These are phyloP conservation scores for Reticulitermes lucifugus DNA, from an alignment of 2,888 invertebrate species.

Conservation along the genomic window DNA sequence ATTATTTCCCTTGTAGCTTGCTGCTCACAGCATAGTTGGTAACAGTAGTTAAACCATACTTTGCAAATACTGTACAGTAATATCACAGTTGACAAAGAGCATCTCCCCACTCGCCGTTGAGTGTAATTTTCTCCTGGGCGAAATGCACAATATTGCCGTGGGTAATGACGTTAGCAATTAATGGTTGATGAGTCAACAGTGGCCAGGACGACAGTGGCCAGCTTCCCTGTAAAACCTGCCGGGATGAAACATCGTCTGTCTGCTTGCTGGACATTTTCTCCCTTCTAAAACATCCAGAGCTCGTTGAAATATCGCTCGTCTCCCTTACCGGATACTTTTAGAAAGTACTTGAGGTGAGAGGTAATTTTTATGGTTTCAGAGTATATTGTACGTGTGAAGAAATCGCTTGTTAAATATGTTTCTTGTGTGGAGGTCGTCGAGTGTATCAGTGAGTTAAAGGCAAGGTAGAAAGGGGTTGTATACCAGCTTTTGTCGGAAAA, in stretches of 20 bases:
- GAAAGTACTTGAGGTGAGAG: no score
- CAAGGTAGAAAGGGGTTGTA: no score
- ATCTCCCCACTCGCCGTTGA: neutral
- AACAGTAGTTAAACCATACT: neutral
- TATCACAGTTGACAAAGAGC: neutral
- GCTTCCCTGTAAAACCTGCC: neutral
- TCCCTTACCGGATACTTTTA: neutral
- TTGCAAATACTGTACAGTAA: neutral
- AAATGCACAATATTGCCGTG: constrained; percentile 2
- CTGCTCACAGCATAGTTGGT: neutral
- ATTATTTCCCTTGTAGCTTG: no score
- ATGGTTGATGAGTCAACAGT: constrained; percentile 35
- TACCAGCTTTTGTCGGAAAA: no score
- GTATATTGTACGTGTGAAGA: no score
- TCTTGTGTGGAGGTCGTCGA: no score
- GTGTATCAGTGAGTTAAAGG: no score
- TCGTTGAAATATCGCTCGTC: neutral
- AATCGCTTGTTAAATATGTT: no score
- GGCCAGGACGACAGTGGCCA: neutral
- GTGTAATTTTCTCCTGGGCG: neutral
- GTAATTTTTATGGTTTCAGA: no score
- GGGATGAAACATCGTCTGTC: neutral
- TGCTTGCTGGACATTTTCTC: constrained; percentile 1
- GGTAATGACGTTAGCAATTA: constrained; percentile 33
- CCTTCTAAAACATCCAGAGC: neutral